Base-by-base conservation (phyloP, 1,140 invertebrate species). In the Cardiocondyla obscurior region DNA sequence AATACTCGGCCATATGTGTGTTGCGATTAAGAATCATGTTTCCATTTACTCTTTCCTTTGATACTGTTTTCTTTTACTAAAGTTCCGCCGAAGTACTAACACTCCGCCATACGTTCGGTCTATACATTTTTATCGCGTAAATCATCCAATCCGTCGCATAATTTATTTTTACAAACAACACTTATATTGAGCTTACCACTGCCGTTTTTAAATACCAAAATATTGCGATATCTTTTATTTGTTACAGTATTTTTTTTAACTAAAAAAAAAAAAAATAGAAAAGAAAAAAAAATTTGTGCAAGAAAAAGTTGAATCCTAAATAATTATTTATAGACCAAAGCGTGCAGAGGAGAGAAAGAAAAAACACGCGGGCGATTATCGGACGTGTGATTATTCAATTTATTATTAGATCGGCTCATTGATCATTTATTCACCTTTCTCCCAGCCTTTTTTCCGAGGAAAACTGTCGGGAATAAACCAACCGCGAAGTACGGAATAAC, bases 331-430 rank as follows among this genome's bases (percentile, higher is more conserved):
- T 64, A n/a, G 14, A 49, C 36, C 36, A 51, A 76, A 76, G 28
- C 19, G 19, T 14, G 19, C 19, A 49, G 7, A 28, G 12, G 46
- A 67, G 39, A 65, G 42, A 30, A 39, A 49, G 33, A 44, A 51
- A 77, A 39, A 53, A 3, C 22, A 42, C 33, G 12, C 10, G 19
- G 19, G 16, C 19, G 46, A 73, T 73, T 39, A 33, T 46, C 36
- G 10, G 10, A 14, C 53, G 57, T 51, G 55, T 81, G 36, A 85
- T 76, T 22, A 55, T 76, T 70, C 28, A 49, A 8, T 19, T 58
- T 64, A 76, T 69, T 76, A 60, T 85, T 82, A 46, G 81, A 82
- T 72, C 62, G 42, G 19, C 49, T 85, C 62, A 72, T 36, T 64
- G 69, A 67, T 55, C 70, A 49, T 83, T 76, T 30, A 30, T 77